A percentile compares a stretch with the other conserved stretches of the same genome.
These are phyloP conservation scores for Nasua narica DNA, from an alignment of 2,797 vertebrate species.

Conservation along the genomic window DNA sequence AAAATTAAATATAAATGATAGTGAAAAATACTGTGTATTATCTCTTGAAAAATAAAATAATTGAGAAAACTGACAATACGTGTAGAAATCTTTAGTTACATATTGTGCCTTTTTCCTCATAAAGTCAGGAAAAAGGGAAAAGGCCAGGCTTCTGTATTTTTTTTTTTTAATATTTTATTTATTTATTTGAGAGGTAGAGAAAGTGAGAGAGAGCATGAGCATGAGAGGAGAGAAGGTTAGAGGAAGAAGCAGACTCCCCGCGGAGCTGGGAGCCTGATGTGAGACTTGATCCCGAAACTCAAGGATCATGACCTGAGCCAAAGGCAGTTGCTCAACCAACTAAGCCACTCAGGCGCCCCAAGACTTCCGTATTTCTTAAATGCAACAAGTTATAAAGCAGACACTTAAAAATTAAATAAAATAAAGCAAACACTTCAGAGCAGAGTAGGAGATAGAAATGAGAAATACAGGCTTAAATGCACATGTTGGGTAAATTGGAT, in stretches of 20 bases:
- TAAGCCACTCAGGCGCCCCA: no score
- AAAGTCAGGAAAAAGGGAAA: neutral
- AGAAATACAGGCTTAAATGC: conserved; percentile 6
- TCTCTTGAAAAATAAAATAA: neutral
- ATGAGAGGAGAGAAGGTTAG: no score
- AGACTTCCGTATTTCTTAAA: neutral
- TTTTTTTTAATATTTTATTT: no score
- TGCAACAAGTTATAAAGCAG: neutral
- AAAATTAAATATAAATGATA: conserved; percentile 31
- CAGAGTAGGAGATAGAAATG: neutral
- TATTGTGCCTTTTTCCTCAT: neutral
- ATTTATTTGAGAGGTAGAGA: no score
- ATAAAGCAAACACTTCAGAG: neutral
- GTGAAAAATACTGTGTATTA: neutral
- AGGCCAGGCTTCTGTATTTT: neutral
- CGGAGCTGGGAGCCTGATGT: no score
- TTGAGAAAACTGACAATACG: conserved; percentile 12
- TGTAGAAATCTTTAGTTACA: neutral
- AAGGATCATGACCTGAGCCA: no score
- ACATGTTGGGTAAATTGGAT: neutral
- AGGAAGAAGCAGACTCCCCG: no score
- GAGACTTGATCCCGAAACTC: no score
- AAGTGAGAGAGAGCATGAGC: no score
- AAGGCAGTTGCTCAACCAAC: no score
- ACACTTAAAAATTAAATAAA: neutral